Evolutionary conservation across 2,888 invertebrate genomes (phyloP).

Genomic region (Aspidiotus destructor): DNA sequence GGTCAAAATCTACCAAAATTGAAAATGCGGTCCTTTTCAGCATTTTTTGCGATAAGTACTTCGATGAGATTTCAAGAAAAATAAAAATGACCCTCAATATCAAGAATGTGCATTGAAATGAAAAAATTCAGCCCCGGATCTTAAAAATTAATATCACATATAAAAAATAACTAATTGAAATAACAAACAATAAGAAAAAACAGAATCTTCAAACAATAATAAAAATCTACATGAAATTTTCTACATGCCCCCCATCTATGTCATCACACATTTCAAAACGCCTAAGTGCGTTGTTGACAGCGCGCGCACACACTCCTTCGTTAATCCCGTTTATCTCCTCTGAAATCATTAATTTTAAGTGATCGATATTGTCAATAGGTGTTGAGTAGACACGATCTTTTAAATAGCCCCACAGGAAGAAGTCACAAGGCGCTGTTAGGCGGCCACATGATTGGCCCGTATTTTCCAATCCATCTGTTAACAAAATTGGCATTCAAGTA

Average conservation of each 20-base stretch:
- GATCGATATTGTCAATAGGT: background rate
- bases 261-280: background rate
- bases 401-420: background rate
- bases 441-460: background rate
- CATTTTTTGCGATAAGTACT: too few relatives aligned
- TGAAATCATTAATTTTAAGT: background rate
- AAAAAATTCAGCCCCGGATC: too few relatives aligned
- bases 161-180: too few relatives aligned
- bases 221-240: background rate
- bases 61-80: too few relatives aligned
- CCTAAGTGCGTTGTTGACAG: background rate
- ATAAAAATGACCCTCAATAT: too few relatives aligned
- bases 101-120: too few relatives aligned
- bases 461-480: background rate
- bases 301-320: too few relatives aligned
- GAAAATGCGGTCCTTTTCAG: too few relatives aligned
- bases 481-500: background rate
- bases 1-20: too few relatives aligned
- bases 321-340: too few relatives aligned
- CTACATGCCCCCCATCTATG: background rate
- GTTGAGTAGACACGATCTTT: constrained; percentile 2
- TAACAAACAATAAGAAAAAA: too few relatives aligned
- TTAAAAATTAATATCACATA: too few relatives aligned
- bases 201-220: background rate
- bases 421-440: constrained; percentile 1